phyloP scores from a whole-genome alignment of 2,113 vertebrate genomes.

The Syngnathoides biaculeatus region DNA sequence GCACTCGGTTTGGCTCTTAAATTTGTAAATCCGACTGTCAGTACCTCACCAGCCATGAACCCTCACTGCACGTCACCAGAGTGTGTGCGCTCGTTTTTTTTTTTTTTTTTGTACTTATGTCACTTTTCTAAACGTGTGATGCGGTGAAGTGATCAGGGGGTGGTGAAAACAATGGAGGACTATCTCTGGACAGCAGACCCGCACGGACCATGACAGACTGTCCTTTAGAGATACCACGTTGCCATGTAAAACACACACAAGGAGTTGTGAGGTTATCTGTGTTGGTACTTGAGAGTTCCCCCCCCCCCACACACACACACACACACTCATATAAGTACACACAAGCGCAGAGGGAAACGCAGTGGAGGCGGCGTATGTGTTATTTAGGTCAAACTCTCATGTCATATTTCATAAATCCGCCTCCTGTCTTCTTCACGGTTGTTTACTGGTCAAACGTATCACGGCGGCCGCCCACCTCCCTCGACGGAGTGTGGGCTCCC shows the following conservation, averaged over 20 bases:
- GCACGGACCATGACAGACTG: slow-evolving; percentile 19
- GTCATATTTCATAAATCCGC: slow-evolving; percentile 40
- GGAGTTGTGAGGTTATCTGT: neutral
- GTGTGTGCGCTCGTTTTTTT: neutral
- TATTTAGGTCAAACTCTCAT: slow-evolving; percentile 62
- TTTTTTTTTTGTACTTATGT: slow-evolving; percentile 20
- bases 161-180: slow-evolving; percentile 47
- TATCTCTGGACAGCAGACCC: slow-evolving; percentile 59
- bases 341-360: neutral
- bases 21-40: neutral
- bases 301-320: slow-evolving; percentile 22
- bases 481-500: slow-evolving; percentile 40
- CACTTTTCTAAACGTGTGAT: slow-evolving; percentile 32
- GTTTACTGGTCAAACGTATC: slow-evolving; percentile 40
- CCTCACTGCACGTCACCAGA: neutral
- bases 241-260: neutral
- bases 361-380: slow-evolving; percentile 34
- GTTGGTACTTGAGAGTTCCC: neutral
- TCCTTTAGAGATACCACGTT: slow-evolving; percentile 17
- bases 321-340: slow-evolving; percentile 5
- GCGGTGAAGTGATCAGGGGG: slow-evolving; percentile 42
- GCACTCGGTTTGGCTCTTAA: neutral
- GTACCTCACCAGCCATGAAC: neutral
- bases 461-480: slow-evolving; percentile 23
- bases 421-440: slow-evolving; percentile 22